Evolutionary conservation across 2,888 invertebrate species (phyloP).

Genomic region (Calameuta pallipes): DNA sequence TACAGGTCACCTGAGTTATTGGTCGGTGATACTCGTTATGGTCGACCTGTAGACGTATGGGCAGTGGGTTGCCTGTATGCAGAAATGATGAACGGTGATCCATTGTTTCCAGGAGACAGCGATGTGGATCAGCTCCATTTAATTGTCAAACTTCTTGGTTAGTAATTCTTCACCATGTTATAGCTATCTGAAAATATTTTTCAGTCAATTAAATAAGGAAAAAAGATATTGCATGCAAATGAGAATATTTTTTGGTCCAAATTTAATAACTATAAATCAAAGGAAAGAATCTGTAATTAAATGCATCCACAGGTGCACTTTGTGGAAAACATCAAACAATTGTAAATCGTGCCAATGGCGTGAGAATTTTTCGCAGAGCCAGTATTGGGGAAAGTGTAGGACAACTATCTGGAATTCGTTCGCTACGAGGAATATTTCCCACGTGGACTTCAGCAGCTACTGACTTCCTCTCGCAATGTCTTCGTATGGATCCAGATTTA

Average conservation of each 20-base stretch:
- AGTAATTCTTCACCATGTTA: slow-evolving; percentile 39
- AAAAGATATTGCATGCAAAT: not conserved
- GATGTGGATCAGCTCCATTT: slow-evolving; percentile 89
- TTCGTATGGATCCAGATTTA: slow-evolving; percentile 75
- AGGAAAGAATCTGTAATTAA: not conserved
- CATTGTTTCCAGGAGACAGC: slow-evolving; percentile 89
- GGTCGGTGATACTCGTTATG: slow-evolving; percentile 81
- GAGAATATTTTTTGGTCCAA: not conserved
- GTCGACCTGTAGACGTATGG: slow-evolving; percentile 87
- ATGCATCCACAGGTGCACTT: slow-evolving; percentile 33
- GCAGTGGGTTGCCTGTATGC: slow-evolving; percentile 86
- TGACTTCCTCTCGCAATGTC: slow-evolving; percentile 70
- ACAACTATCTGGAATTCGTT: slow-evolving; percentile 56
- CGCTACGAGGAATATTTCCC: slow-evolving; percentile 61
- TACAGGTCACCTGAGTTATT: slow-evolving; percentile 89
- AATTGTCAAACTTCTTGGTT: slow-evolving; percentile 83
- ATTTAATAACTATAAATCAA: not conserved
- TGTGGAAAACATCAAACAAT: slow-evolving; percentile 50
- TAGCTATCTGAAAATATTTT: not conserved
- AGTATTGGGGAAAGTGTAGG: slow-evolving; percentile 39
- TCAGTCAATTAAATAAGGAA: not conserved
- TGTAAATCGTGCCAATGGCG: slow-evolving; percentile 39
- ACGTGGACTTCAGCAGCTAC: slow-evolving; percentile 64
- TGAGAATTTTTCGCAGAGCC: slow-evolving; percentile 57
- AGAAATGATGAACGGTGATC: slow-evolving; percentile 89